phyloP scores from a whole-genome alignment of 2,797 vertebrate species.

The Darevskia mixta region DNA sequence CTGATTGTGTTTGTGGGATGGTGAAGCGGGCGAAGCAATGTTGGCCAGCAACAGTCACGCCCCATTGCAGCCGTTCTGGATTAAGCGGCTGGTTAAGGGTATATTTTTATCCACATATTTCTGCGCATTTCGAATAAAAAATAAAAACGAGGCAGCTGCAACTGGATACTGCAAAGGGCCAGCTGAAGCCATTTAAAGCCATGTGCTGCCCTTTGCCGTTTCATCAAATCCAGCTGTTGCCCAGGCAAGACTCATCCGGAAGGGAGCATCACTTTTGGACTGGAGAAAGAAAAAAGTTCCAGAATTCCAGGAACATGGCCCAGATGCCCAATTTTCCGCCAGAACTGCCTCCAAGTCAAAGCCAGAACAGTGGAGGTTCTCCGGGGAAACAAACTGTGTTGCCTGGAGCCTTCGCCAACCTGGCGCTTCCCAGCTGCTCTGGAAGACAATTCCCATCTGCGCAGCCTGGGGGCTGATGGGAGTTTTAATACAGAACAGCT shows the following conservation, averaged over 20 bases:
- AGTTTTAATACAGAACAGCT: too few relatives aligned
- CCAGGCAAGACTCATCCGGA: not conserved
- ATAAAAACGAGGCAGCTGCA: not conserved
- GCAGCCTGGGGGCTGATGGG: too few relatives aligned
- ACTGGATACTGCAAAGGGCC: not conserved
- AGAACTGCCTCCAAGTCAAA: not conserved
- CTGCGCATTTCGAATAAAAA: not conserved
- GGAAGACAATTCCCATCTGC: too few relatives aligned
- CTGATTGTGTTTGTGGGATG: too few relatives aligned
- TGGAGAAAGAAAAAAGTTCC: not conserved
- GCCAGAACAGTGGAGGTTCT: not conserved
- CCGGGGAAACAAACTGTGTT: not conserved
- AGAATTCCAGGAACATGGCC: not conserved
- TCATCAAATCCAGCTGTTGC: conserved; percentile 7
- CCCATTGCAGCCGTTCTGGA: not conserved
- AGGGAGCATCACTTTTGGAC: not conserved
- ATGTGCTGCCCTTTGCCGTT: not conserved
- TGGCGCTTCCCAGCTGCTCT: too few relatives aligned
- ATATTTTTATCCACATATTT: not conserved
- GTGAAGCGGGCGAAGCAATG: too few relatives aligned
- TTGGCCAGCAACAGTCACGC: too few relatives aligned
- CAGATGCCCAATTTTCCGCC: not conserved
- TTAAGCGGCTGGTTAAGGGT: not conserved
- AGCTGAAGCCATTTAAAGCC: not conserved
- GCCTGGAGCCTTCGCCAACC: not conserved